Conservation (phyloP, 2,888 invertebrate species). For the Rotaria macrura region DNA sequence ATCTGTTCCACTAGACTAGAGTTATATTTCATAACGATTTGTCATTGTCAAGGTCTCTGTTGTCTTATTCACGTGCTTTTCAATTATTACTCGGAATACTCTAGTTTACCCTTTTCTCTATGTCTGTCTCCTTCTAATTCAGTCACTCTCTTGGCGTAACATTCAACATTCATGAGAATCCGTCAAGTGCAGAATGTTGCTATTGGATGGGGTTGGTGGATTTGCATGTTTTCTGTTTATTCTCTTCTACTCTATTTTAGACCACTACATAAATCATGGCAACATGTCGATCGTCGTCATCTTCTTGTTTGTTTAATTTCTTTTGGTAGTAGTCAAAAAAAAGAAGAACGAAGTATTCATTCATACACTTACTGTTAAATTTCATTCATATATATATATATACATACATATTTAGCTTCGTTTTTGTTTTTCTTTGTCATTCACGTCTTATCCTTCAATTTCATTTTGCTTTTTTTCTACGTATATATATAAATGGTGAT, state of each 20-base stretch:
- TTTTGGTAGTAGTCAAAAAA: neutral
- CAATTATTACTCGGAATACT: neutral
- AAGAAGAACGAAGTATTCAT: neutral
- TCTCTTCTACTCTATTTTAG: neutral
- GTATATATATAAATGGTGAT: neutral
- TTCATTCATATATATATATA: neutral
- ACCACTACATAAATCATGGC: neutral
- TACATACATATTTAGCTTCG: neutral
- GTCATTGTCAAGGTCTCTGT: neutral
- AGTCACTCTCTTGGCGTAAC: neutral
- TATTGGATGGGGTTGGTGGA: neutral
- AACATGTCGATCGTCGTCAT: slow-evolving; percentile 12
- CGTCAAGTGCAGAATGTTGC: neutral
- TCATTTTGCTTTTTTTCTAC: neutral
- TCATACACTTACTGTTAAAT: neutral
- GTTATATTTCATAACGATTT: neutral
- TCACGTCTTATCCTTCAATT: neutral
- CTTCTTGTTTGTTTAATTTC: neutral
- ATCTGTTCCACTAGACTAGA: neutral
- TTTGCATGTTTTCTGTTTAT: slow-evolving; percentile 7
- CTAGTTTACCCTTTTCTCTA: neutral
- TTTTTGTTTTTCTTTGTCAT: neutral
- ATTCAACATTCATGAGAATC: neutral
- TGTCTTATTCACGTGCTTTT: neutral
- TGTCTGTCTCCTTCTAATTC: neutral